Percentiles rank a stretch among this genome's conserved stretches.
Evolutionary conservation across 2,113 vertebrate genomes (phyloP).

Genomic region (Anoura caudifer): DNA sequence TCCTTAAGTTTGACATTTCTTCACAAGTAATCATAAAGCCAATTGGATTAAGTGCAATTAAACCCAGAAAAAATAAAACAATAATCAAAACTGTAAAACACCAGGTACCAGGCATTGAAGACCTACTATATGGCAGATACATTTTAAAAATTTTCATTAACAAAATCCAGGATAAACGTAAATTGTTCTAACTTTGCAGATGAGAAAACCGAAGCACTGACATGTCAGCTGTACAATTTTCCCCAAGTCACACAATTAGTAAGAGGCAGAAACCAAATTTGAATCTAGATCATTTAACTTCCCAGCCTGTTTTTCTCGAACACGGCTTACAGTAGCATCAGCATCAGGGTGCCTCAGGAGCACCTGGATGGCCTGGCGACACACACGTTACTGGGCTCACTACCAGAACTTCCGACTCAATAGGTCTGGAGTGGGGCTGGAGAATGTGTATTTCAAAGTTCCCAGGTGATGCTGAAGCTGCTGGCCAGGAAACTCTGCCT

Average conservation of each 20-base stretch:
- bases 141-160: not conserved
- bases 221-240: not conserved
- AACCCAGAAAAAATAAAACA: not conserved
- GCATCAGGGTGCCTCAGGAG: not conserved
- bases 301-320: not conserved
- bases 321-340: not conserved
- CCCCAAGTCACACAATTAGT: not conserved
- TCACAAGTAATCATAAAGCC: not conserved
- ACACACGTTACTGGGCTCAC: not conserved
- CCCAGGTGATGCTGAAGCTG: not conserved
- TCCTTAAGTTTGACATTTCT: constrained; percentile 30
- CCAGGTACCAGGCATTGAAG: not conserved
- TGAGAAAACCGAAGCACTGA: not conserved
- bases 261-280: not conserved
- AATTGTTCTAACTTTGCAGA: not conserved
- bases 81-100: not conserved
- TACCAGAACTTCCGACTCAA: not conserved
- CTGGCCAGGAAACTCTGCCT: not conserved
- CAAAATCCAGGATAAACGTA: not conserved
- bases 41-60: not conserved
- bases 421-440: not conserved
- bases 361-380: not conserved
- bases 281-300: not conserved
- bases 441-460: not conserved
- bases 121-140: not conserved